Evolutionary conservation across 2,113 vertebrate species (phyloP).

Genomic region (Morphnarchus princeps): DNA sequence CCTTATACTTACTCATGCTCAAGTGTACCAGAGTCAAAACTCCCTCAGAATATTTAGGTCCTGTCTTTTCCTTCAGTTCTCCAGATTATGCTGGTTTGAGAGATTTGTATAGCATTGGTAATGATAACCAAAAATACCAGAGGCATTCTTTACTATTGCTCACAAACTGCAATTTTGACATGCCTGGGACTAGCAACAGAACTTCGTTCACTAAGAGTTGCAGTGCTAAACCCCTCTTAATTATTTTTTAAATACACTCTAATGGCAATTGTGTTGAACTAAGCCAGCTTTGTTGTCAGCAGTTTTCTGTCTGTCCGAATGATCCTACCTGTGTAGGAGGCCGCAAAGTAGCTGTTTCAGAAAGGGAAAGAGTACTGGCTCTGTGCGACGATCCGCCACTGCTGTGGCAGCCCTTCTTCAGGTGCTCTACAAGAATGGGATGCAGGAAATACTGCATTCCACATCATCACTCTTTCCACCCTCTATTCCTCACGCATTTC

Average conservation of each 20-base stretch:
- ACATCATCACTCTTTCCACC: neutral
- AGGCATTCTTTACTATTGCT: neutral
- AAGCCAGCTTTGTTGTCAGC: neutral
- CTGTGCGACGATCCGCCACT: neutral
- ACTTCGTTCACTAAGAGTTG: neutral
- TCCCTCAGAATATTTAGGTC: neutral
- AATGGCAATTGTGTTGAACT: neutral
- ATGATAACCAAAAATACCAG: neutral
- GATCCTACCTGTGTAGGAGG: neutral
- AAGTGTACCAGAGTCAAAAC: neutral
- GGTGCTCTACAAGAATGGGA: neutral
- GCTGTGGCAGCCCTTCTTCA: neutral
- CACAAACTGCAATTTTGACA: neutral
- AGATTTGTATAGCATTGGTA: neutral
- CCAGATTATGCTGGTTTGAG: neutral
- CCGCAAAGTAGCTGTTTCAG: neutral
- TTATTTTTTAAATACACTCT: neutral
- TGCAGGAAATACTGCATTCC: neutral
- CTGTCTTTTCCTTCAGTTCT: neutral
- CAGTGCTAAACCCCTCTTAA: neutral
- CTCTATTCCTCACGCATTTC: neutral
- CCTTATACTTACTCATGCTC: neutral
- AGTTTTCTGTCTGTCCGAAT: rapidly evolving
- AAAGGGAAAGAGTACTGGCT: neutral
- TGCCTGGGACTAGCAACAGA: neutral